Conservation (phyloP, 1,140 invertebrate species). For the Saxidomus purpurata region DNA sequence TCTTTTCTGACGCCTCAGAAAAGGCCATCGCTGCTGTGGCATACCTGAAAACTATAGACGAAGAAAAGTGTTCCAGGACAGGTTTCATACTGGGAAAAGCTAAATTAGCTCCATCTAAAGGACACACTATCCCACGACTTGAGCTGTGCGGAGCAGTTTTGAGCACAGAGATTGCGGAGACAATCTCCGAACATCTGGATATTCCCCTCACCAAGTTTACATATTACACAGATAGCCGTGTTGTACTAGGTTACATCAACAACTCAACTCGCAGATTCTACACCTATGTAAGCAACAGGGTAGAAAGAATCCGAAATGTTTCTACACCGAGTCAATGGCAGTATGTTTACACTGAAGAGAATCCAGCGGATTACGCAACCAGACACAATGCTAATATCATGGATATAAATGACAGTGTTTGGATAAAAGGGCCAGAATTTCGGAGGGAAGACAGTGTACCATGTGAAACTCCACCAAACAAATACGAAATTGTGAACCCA, state of each 20-base stretch:
- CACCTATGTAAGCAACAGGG: constrained; percentile 49
- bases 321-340: constrained; percentile 31
- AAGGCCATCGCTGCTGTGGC: constrained; percentile 61
- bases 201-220: not conserved
- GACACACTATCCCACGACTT: constrained; percentile 65
- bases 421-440: constrained; percentile 55
- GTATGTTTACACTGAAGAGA: constrained; percentile 15
- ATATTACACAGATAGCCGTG: constrained; percentile 57
- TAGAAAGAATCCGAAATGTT: not conserved
- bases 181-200: not conserved
- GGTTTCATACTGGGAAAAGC: constrained; percentile 64
- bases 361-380: constrained; percentile 56
- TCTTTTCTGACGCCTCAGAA: constrained; percentile 66
- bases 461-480: not conserved
- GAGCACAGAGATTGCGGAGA: constrained; percentile 9
- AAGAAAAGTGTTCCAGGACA: not conserved
- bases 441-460: not conserved
- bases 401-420: not conserved
- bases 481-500: not conserved
- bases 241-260: constrained; percentile 55
- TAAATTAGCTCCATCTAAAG: constrained; percentile 33
- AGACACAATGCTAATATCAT: too few relatives aligned
- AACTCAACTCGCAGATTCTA: constrained; percentile 51
- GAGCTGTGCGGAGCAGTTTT: constrained; percentile 64
- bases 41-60: constrained; percentile 26